Evolutionary conservation across 2,797 vertebrate genomes (phyloP).

Genomic region (Sebastes elongatus): DNA sequence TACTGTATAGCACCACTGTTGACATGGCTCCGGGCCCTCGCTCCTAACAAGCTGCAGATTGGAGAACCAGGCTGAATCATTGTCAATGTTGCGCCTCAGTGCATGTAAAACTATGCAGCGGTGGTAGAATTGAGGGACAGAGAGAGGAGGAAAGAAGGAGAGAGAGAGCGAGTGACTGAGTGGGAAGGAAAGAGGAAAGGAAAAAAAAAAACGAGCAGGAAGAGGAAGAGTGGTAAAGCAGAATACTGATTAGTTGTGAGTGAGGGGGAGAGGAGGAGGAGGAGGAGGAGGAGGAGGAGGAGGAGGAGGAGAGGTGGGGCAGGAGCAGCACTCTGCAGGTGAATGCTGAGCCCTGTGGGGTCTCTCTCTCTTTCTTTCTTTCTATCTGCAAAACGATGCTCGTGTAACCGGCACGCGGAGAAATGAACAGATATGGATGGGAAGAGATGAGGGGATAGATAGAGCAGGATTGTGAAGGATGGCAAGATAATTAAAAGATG

Average conservation of each 20-base stretch:
- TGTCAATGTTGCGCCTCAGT: constrained; percentile 41
- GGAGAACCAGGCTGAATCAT: constrained; percentile 37
- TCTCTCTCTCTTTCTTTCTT: constrained; percentile 31
- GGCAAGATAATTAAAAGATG: constrained; percentile 1
- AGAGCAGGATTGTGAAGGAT: background rate
- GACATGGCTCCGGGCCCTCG: constrained; percentile 42
- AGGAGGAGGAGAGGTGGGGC: background rate
- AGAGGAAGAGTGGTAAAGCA: constrained; percentile 60
- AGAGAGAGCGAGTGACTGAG: background rate
- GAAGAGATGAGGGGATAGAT: background rate
- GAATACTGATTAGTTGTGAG: constrained; percentile 78
- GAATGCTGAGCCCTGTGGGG: constrained; percentile 61
- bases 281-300: background rate
- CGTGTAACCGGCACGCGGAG: background rate
- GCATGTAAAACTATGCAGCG: constrained; percentile 63
- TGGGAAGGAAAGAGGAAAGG: constrained; percentile 16
- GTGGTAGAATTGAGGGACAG: constrained; percentile 29
- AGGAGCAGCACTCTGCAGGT: constrained; percentile 69
- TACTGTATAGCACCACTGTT: constrained; percentile 7
- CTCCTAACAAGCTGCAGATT: constrained; percentile 48
- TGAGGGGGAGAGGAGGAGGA: constrained; percentile 27
- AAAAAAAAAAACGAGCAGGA: constrained; percentile 11
- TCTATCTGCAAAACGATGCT: constrained; percentile 23
- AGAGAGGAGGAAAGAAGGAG: background rate
- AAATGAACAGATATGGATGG: constrained; percentile 8